phyloP scores from a whole-genome alignment of 2,797 vertebrate species.

The Lophura swinhoii region DNA sequence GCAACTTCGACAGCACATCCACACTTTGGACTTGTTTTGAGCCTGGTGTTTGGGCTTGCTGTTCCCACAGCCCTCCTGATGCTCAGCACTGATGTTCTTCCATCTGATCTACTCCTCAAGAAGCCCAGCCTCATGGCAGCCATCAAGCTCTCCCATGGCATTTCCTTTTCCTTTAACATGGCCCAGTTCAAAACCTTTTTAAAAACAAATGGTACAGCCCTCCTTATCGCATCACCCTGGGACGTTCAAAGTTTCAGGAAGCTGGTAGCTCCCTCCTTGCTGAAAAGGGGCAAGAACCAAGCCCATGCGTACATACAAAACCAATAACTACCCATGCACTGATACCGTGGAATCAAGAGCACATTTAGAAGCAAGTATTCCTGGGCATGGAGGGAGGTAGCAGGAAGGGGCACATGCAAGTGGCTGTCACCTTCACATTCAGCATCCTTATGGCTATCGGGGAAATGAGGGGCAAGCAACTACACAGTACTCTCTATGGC shows the following conservation, averaged over 20 bases:
- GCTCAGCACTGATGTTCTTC: not conserved
- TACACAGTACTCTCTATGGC: not conserved
- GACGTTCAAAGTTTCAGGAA: not conserved
- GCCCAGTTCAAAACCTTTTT: not conserved
- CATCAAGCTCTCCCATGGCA: too few species aligned
- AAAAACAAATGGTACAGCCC: accelerated
- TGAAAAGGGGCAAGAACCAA: not conserved
- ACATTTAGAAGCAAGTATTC: not conserved
- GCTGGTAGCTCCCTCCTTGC: not conserved
- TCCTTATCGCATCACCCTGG: not conserved
- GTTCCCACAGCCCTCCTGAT: not conserved
- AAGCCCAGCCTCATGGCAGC: not conserved
- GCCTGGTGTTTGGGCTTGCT: not conserved
- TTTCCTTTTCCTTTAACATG: not conserved
- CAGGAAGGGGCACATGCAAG: not conserved
- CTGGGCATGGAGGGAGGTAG: not conserved
- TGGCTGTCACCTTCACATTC: not conserved
- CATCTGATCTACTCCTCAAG: not conserved
- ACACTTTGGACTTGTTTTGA: not conserved
- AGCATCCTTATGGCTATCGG: not conserved
- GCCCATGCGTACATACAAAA: accelerated
- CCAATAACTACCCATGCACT: accelerated
- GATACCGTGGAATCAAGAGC: accelerated
- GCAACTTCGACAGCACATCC: not conserved
- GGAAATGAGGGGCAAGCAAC: accelerated